Evolutionary conservation across 2,113 vertebrate species (phyloP).

Genomic region (Hemicordylus capensis): DNA sequence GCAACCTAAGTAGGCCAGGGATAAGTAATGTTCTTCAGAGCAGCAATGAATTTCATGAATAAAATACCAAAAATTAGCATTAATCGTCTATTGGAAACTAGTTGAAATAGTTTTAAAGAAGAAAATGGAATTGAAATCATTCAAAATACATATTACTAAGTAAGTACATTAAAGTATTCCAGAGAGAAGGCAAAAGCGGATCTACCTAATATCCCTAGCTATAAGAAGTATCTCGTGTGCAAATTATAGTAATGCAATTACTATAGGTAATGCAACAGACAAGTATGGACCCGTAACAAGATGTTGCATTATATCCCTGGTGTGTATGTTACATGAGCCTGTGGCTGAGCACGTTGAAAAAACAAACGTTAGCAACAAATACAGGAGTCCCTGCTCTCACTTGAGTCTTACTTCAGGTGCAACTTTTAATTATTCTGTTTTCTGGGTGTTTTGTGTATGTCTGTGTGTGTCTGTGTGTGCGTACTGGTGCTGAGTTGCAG

Average conservation of each 20-base stretch:
- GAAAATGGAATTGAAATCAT: constrained; percentile 25
- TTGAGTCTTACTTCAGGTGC: too few species aligned
- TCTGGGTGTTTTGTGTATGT: too few species aligned
- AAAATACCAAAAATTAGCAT: constrained; percentile 39
- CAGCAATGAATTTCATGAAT: constrained; percentile 46
- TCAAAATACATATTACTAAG: neutral
- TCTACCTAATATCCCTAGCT: neutral
- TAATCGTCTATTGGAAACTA: constrained; percentile 26
- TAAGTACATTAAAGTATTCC: neutral
- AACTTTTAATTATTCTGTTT: too few species aligned
- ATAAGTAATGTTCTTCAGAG: constrained; percentile 36
- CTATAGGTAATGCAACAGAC: constrained; percentile 18
- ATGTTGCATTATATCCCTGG: too few species aligned
- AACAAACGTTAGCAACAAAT: too few species aligned
- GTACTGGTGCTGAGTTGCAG: too few species aligned
- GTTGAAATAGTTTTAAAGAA: constrained; percentile 29
- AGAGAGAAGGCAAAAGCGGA: constrained; percentile 9
- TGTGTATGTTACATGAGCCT: too few species aligned
- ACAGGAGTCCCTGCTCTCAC: too few species aligned
- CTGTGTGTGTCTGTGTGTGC: too few species aligned
- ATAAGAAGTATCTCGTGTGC: constrained; percentile 19
- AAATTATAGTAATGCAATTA: constrained; percentile 9
- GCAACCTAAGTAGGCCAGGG: constrained; percentile 41
- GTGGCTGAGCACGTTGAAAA: too few species aligned
- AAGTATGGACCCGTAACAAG: too few species aligned